Base-by-base conservation (phyloP, 2,113 vertebrate genomes). In the Ornithorhynchus anatinus region DNA sequence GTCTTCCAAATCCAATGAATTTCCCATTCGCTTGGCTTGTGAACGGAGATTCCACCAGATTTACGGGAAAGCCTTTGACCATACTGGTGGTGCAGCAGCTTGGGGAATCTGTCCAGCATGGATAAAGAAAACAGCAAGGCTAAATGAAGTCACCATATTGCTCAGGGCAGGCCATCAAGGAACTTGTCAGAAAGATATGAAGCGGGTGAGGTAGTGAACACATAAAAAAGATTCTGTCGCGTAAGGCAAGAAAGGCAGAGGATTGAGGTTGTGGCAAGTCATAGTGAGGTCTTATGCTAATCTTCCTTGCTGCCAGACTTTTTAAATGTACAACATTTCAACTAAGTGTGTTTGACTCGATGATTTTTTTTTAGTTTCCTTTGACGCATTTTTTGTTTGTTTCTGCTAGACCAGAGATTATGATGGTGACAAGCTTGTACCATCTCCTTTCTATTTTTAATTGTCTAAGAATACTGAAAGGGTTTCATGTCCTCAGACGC, bases 401-500 rank as follows among this genome's bases (percentile, higher is more conserved):
- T 52, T 63, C 17, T 53, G 19, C 17, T 44, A 35, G 5, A 10
- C 35, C 8, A 45, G 32, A 7, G 38, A 8, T 37, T 54, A 38
- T 63, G 59, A 56, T 23, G 10, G 50, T 67, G 42, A 8, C 6
- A 45, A 8, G 47, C 5, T 43, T 69, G 16, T 15, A n/a, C 5
- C 2, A 23, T 12, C 25, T 3, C 37, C 65, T 42, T 43, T 40
- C 33, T 51, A 38, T 16, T 53, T 5, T 1, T 31, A 78, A 52
- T 52, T 13, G 25, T n/a, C 54, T 4, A 38, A 63, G 20, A 37
- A 50, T 4, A 60, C 29, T 56, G 9, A 36, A 59, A 8, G 2
- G 5, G 16, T 53, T 71, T 62, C 37, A 31, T 72, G 84, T 67
- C 27, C n/a, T 39, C 29, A 40, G 73, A 66, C 66, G 6, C 1